Base-by-base conservation (phyloP, 2,113 vertebrate genomes). In the Camarhynchus parvulus region DNA sequence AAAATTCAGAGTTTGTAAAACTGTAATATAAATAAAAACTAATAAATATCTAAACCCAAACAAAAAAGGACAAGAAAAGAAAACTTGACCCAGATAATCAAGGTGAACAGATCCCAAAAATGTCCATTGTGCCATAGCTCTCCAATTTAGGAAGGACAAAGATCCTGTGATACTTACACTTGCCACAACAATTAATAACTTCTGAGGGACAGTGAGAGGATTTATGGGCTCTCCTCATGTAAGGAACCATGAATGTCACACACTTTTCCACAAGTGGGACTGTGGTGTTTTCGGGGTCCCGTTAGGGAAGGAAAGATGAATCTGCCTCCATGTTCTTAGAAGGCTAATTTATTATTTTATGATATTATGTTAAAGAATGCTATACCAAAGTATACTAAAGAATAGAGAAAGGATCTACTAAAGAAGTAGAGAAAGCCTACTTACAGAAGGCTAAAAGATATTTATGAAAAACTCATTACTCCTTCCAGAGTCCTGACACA, bases 171-270 rank as follows among this genome's bases (percentile, higher is more conserved):
- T 35, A 41, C 30, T 50, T 24, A 33, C 7, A 7, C 17, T 73
- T 39, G 53, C 12, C 30, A 39, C 9, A 30, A 5, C 16, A 8
- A 15, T 15, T 21, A 53, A 12, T 27, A 61, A 35, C 4, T 27
- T 61, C n/a, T 39, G 25, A 66, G 25, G 25, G 9, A 10, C 2
- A 20, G 8, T 0, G 3, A 8, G 30, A 2, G 35, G 55, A 15
- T 50, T 19, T 19, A 8, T 18, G 39, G 14, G 12, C 14, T 37
- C 42, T 39, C 31, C 42, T 46, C 25, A 35, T 0, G 0, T 0
- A 16, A 35, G 21, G 44, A 73, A 41, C 15, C 25, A 8, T 0
- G 6, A 21, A 6, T 5, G 4, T 18, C 27, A 5, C n/a, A 15
- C 2, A 0, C 44, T 33, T 35, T 41, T 14, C 31, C 18, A 73